phyloP scores from a whole-genome alignment of 1,140 invertebrate genomes.

The Neuroterus valhalla region DNA sequence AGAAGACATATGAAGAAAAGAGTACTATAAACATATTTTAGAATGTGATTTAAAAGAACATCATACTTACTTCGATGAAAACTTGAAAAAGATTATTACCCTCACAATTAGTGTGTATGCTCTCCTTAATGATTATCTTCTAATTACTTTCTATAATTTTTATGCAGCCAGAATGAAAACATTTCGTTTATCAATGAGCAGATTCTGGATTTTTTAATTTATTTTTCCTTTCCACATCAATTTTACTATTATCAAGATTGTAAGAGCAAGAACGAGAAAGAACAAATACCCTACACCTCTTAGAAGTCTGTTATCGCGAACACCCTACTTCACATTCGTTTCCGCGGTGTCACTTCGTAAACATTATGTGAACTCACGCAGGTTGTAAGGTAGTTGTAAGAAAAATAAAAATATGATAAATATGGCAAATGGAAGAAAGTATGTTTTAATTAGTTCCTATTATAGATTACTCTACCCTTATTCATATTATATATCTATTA shows the following conservation, averaged over 20 bases:
- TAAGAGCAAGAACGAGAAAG: not conserved
- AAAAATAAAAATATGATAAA: constrained; percentile 23
- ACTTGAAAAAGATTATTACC: not conserved
- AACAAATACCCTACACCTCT: constrained; percentile 1
- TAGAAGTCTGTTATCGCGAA: constrained; percentile 46
- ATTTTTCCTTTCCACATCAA: not conserved
- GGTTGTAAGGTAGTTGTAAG: constrained; percentile 38
- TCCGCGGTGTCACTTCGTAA: constrained; percentile 54
- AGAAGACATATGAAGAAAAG: not conserved
- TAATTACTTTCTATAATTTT: not conserved
- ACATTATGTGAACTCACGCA: constrained; percentile 52
- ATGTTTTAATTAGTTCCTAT: not conserved
- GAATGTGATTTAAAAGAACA: too few relatives aligned
- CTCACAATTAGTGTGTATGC: not conserved
- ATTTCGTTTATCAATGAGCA: constrained; percentile 1
- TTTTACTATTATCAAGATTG: constrained; percentile 16
- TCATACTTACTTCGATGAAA: constrained; percentile 3
- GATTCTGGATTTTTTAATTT: not conserved
- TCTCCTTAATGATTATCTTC: not conserved
- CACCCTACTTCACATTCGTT: constrained; percentile 50
- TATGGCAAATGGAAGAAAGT: constrained; percentile 6
- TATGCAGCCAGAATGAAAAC: not conserved
- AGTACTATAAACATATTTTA: too few relatives aligned
- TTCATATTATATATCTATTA: too few relatives aligned
- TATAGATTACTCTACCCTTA: too few relatives aligned